Conservation (phyloP, 2,113 vertebrate genomes). For the Bothrops jararaca region DNA sequence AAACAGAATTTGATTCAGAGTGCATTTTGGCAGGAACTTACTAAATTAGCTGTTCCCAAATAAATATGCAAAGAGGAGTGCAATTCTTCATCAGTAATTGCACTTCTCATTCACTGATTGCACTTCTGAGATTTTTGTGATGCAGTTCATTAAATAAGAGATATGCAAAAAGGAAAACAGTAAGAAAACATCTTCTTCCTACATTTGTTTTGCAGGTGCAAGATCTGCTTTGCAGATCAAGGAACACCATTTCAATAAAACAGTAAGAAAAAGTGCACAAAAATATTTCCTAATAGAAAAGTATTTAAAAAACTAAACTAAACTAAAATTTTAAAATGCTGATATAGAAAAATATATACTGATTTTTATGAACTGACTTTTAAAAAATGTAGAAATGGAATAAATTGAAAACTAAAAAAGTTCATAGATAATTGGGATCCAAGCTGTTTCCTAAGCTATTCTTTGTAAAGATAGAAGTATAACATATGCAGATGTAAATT, state of each 20-base stretch:
- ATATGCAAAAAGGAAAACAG: background rate
- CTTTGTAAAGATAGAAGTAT: background rate
- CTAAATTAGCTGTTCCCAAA: background rate
- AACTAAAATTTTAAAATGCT: background rate
- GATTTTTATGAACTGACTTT: background rate
- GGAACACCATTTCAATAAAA: background rate
- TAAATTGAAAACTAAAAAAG: background rate
- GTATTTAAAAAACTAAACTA: no score
- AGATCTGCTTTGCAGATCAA: background rate
- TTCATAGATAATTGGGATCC: background rate
- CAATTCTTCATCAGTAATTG: background rate
- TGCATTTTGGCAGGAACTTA: background rate
- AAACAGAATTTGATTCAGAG: background rate
- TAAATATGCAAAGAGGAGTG: background rate
- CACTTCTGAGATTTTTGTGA: background rate
- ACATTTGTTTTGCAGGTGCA: background rate
- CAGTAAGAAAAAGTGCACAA: background rate
- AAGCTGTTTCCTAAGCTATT: background rate
- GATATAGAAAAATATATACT: background rate
- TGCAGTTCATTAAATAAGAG: background rate
- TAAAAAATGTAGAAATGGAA: background rate
- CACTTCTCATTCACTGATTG: background rate
- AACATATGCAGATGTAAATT: background rate
- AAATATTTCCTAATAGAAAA: background rate
- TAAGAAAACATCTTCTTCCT: background rate